phyloP scores from a whole-genome alignment of 1,140 invertebrate species.

The Tetragonula clypearis region DNA sequence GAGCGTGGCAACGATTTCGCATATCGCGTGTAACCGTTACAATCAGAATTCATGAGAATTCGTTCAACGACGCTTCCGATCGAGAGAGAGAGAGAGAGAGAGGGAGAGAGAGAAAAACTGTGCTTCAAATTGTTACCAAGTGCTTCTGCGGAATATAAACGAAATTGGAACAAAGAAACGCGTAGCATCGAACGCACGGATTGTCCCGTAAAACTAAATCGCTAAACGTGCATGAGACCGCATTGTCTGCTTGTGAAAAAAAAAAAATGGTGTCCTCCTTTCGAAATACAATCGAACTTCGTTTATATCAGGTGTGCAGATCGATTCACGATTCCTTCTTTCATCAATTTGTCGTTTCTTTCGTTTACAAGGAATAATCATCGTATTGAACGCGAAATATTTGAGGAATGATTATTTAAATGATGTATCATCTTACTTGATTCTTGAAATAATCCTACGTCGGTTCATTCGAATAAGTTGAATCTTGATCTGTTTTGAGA shows the following conservation, averaged over 20 bases:
- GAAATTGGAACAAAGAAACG: neutral
- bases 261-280: neutral
- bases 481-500: too few species aligned
- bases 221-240: neutral
- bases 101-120: neutral
- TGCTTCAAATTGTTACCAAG: neutral
- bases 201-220: neutral
- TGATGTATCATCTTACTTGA: too few species aligned
- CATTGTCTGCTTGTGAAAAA: neutral
- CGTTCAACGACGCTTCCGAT: constrained; percentile 4
- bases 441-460: too few species aligned
- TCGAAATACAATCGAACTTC: neutral
- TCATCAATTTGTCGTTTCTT: too few species aligned
- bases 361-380: too few species aligned
- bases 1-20: neutral
- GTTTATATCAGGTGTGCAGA: neutral
- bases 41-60: constrained; percentile 23
- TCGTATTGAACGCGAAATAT: too few species aligned
- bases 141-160: neutral
- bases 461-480: too few species aligned
- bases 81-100: too few species aligned
- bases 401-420: too few species aligned
- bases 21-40: neutral
- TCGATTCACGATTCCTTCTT: neutral
- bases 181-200: neutral